Evolutionary conservation across 2,888 invertebrate genomes (phyloP), one percentile per base, ranked within the genome.

Genomic region (Danaus chrysippus): DNA sequence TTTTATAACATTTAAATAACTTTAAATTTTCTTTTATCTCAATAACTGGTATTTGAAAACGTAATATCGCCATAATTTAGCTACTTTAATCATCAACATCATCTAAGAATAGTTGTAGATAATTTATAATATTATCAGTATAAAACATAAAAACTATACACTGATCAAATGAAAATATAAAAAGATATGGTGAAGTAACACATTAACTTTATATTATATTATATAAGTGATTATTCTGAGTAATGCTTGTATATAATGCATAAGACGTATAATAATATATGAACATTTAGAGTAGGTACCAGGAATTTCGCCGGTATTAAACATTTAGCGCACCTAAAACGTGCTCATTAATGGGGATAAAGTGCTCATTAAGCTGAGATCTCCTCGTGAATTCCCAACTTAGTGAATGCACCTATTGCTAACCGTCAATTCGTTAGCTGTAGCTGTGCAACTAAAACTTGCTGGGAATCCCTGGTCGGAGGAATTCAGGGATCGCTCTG

Each of bases 371-470:
- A 53, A 42, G 42, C 19, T 52, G 11, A 58, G 12, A 52, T 58
- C 58, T 58, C 58, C 42, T 58, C 42, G 17, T 49, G 49, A 63
- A 63, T 63, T 56, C 59, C 17, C 44, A 58, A 56, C 59, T 56
- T 53, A 43, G 59, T 59, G 59, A 59, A 59, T 63, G 63, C 63
- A 63, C 52, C 64, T 58, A 61, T 43, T 57, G 60, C 61, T 55
- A 63, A 63, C 59, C 63, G 58, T 66, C 66, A 58, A 66, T 66
- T 66, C 64, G 61, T 64, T 66, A 62, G 61, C 64, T 57, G 56
- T 54, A 55, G 23, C 52, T 57, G 57, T 56, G 59, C 59, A 23
- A 54, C 58, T 61, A 61, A 63, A 59, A 66, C 57, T 63, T 56
- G 52, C 43, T 53, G 56, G 53, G 56, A 63, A 63, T 63, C 57